Evolutionary conservation across 2,888 invertebrate genomes (phyloP).

Genomic region (Rhingia campestris): DNA sequence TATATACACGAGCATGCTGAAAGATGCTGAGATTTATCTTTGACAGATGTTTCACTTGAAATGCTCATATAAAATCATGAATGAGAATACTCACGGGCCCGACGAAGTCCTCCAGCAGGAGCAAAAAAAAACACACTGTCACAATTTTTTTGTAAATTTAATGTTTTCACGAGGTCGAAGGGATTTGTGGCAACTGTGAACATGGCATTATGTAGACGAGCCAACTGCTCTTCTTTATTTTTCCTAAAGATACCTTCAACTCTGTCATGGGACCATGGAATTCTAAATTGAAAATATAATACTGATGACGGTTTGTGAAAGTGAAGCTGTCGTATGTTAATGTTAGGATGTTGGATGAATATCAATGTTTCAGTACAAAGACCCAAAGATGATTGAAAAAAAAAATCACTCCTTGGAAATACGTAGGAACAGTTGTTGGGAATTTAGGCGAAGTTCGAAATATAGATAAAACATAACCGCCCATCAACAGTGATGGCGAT

Average conservation of each 20-base stretch:
- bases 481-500: too few species aligned
- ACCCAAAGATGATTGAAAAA: background rate
- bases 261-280: conserved; percentile 4
- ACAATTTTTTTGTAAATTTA: conserved; percentile 37
- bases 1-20: background rate
- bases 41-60: conserved; percentile 67
- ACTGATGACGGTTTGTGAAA: conserved; percentile 17
- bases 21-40: conserved; percentile 47
- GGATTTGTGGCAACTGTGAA: conserved; percentile 24
- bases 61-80: conserved; percentile 49
- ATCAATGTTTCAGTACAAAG: conserved; percentile 4
- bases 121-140: conserved; percentile 3
- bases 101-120: background rate
- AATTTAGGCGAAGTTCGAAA: too few species aligned
- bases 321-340: conserved; percentile 3
- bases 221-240: conserved; percentile 14
- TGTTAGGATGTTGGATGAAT: conserved; percentile 29
- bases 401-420: background rate
- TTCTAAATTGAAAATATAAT: conserved; percentile 40
- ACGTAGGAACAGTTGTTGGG: too few species aligned
- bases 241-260: background rate
- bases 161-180: conserved; percentile 34
- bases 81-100: conserved; percentile 39
- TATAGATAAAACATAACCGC: too few species aligned
- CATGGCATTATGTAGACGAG: conserved; percentile 31